Base-by-base conservation (phyloP, 2,888 invertebrate genomes). In the Mimachlamys varia region DNA sequence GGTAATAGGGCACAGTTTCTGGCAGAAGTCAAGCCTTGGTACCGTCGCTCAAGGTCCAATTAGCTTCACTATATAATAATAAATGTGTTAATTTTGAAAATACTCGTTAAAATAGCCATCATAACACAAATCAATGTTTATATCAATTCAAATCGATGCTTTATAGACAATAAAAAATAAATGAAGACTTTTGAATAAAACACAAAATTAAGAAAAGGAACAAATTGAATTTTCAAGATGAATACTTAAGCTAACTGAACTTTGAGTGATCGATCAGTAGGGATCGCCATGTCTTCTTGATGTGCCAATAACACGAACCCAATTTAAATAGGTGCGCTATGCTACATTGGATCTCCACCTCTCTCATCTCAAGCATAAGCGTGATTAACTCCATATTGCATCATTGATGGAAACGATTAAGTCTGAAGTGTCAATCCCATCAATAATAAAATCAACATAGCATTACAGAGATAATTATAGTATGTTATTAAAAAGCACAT, bases 1-100 rank as follows among this genome's bases (percentile, higher is more conserved):
- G 76, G 62, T 76, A 76, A 76, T 76, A 76, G 27, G 62, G 33
- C 76, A 76, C 10, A 76, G 76, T 33, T 12, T 76, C 76, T 76
- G 76, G 17, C 76, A 76, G 13, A 33, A 76, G 76, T 62, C 62
- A 76, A 7, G 19, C 76, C 22, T 13, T 17, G 19, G 53, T 17
- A 2, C 76, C 33, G 22, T 76, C 27, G 27, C 12, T 76, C 33
- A 76, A 76, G 27, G 76, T 12, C 27, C 12, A 27, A 33, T 33
- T 33, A 76, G 33, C 76, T 76, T 76, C 27, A 27, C 27, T 0
- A 58, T 58, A 53, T 19, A 53, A 13, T 19, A 53, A 5, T 53
- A 53, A 2, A 53, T 12, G 13, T 13, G 53, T 53, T 53, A 5
- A 53, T 17, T 53, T 17, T 53, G 15, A 19, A 22, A 58, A 19